Percentiles rank a stretch among this genome's conserved stretches.
These are phyloP conservation scores for Meriones psammophilus DNA, from an alignment of 2,797 vertebrate genomes.

Conservation along the genomic window DNA sequence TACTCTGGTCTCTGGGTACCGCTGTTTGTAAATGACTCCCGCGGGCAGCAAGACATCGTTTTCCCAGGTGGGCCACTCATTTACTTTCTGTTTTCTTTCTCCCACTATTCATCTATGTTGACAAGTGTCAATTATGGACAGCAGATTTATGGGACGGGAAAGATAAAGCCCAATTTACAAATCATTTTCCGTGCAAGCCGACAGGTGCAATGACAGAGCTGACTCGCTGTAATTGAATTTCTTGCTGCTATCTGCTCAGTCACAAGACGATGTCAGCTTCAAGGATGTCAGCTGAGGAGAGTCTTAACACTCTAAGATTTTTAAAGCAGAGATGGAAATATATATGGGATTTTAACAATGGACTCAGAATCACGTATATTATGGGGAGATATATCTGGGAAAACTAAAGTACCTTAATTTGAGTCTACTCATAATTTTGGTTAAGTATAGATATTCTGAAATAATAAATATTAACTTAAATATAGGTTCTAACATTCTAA, in stretches of 20 bases:
- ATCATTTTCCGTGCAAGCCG: slow-evolving; percentile 89
- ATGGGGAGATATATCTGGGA: not conserved
- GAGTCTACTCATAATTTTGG: not conserved
- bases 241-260: slow-evolving; percentile 90
- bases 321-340: slow-evolving; percentile 72
- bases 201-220: slow-evolving; percentile 90
- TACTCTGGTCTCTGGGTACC: slow-evolving; percentile 80
- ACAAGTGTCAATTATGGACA: slow-evolving; percentile 91
- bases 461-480: slow-evolving; percentile 26
- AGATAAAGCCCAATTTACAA: slow-evolving; percentile 91
- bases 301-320: slow-evolving; percentile 80
- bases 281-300: slow-evolving; percentile 85
- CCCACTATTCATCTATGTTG: slow-evolving; percentile 88
- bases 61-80: slow-evolving; percentile 86
- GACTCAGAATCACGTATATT: not conserved
- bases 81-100: slow-evolving; percentile 88
- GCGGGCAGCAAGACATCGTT: slow-evolving; percentile 84
- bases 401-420: slow-evolving; percentile 18
- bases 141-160: slow-evolving; percentile 88
- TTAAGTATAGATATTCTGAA: slow-evolving; percentile 11
- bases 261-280: slow-evolving; percentile 88
- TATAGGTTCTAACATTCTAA: not conserved
- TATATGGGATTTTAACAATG: slow-evolving; percentile 49
- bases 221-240: slow-evolving; percentile 91
- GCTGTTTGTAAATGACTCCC: slow-evolving; percentile 87